These are phyloP conservation scores for Donacobius atricapilla DNA, from an alignment of 2,113 vertebrate genomes.

Conservation along the genomic window DNA sequence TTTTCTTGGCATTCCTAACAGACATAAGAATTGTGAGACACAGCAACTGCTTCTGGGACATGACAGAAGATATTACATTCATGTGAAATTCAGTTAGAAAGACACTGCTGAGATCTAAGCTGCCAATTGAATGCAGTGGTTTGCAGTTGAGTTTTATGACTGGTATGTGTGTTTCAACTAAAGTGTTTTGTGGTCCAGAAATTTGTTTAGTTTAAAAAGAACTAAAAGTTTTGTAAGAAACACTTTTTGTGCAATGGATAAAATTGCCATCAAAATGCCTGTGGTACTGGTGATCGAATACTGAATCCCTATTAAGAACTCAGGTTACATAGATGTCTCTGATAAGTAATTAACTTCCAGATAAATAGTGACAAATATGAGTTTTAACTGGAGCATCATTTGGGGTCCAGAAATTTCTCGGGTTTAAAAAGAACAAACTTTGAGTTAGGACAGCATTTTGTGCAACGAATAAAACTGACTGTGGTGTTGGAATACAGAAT, in stretches of 20 bases:
- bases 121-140: neutral
- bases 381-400: neutral
- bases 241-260: neutral
- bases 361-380: neutral
- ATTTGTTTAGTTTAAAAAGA: neutral
- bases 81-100: neutral
- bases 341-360: neutral
- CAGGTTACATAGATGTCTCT: neutral
- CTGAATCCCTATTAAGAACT: neutral
- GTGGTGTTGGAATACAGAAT: neutral
- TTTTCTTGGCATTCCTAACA: neutral
- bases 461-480: neutral
- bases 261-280: no score
- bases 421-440: neutral
- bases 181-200: neutral
- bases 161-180: neutral
- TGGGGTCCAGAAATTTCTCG: neutral
- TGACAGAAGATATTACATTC: neutral
- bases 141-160: neutral
- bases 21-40: neutral
- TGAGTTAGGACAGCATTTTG: neutral
- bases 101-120: neutral
- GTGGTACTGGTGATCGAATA: neutral
- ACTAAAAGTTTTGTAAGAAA: neutral
- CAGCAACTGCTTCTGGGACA: neutral